Percentiles rank a stretch among this genome's conserved stretches.
These are phyloP conservation scores for Lampris megalopsis DNA, from an alignment of 2,113 vertebrate species.

Conservation along the genomic window DNA sequence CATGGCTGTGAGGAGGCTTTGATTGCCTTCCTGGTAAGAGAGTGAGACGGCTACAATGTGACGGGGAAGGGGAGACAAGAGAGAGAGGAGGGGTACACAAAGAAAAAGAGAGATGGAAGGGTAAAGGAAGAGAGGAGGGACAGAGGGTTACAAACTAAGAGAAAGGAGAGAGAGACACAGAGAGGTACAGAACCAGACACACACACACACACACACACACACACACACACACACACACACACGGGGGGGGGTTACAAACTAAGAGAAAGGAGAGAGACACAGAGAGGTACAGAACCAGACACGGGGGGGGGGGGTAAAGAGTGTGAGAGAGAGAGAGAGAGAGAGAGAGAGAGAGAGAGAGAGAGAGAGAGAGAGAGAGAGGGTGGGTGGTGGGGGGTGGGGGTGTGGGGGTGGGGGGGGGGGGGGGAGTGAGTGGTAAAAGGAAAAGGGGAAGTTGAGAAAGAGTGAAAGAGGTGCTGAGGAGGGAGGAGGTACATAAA, in stretches of 20 bases:
- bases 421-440: no score
- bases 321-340: background rate
- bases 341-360: background rate
- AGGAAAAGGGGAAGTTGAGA: background rate
- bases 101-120: background rate
- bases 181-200: background rate
- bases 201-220: no score
- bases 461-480: background rate
- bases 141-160: background rate
- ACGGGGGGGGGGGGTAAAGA: background rate
- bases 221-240: no score
- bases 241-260: no score
- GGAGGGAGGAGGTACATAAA: background rate
- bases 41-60: conserved; percentile 10
- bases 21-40: conserved; percentile 24
- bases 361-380: background rate
- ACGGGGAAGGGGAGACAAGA: background rate
- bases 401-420: no score
- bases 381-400: no score
- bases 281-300: background rate
- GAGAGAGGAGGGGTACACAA: background rate
- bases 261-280: no score
- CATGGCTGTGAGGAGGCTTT: conserved; percentile 42
- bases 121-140: background rate
- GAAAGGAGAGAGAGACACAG: background rate